Evolutionary conservation across 2,888 invertebrate species (phyloP), one percentile per base, ranked within the genome.

Genomic region (Mayetiola destructor): DNA sequence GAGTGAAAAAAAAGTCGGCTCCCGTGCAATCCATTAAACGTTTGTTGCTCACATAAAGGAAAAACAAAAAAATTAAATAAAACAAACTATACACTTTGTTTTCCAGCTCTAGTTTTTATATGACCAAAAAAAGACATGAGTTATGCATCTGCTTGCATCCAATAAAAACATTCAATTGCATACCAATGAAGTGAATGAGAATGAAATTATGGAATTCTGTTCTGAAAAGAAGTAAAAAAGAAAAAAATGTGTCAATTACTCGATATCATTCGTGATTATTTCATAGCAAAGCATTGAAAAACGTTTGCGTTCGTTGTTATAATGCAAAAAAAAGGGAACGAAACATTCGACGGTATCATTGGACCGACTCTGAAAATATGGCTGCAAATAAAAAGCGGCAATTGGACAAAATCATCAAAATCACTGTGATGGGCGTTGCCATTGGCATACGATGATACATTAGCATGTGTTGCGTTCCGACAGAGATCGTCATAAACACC

Each of bases 321-420:
- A 39, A 18, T 20, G 18, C 12, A 48, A 21, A 40, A 21, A 40
- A 23, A 2, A 48, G 27, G 48, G 27, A 48, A 48, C 14, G 23
- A 27, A 48, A 48, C 27, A 48, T 18, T 48, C 27, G n/a, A 27
- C 23, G 23, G 27, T 27, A 27, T 27, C 27, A 48, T 48, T 48
- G 48, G 48, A 27, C 48, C n/a, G 16, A 27, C 27, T 23, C n/a
- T 27, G 27, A 48, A 48, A 48, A 48, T 48, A 48, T 48, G 48
- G 48, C 48, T 48, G 48, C 23, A 48, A 4, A 48, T 10, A 16
- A 27, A 27, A 48, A 16, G 27, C 9, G 27, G 48, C 27, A 48
- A 48, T 48, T 48, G 48, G 48, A 27, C 16, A 27, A 16, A 8
- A 8, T 16, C 10, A 14, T 48, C 2, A n/a, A 3, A 48, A 48